Percentiles rank a stretch among this genome's conserved stretches.
Evolutionary conservation across 1,140 invertebrate genomes (phyloP).

Genomic region (Phthorimaea operculella): DNA sequence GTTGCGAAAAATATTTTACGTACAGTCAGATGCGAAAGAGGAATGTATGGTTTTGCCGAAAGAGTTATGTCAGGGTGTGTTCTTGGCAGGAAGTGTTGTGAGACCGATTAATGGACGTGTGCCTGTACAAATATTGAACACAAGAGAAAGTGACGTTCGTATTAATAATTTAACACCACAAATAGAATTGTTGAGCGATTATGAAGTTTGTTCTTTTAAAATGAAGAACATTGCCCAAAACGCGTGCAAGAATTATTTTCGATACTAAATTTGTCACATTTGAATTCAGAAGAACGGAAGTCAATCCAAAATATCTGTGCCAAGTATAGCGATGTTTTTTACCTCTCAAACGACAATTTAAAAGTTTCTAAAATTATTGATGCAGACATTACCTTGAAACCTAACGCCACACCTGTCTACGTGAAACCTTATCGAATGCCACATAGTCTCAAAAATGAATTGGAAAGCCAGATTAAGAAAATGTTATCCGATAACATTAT

Average conservation of each 20-base stretch:
- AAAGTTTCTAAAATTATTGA: background rate
- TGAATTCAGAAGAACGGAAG: background rate
- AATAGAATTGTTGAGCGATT: too few species aligned
- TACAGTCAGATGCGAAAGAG: too few species aligned
- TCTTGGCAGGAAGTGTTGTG: too few species aligned
- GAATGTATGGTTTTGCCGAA: too few species aligned
- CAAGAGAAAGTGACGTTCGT: too few species aligned
- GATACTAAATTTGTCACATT: background rate
- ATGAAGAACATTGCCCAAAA: too few species aligned
- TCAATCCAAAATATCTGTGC: background rate
- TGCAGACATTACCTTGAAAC: background rate
- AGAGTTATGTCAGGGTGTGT: too few species aligned
- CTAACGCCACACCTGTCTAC: background rate
- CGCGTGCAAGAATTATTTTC: constrained; percentile 1
- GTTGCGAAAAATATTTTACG: too few species aligned
- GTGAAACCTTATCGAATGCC: background rate
- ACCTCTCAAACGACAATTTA: background rate
- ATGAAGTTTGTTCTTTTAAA: too few species aligned
- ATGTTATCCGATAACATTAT: background rate
- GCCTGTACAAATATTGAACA: too few species aligned
- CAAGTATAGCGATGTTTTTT: background rate
- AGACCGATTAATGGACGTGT: too few species aligned
- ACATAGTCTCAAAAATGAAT: background rate
- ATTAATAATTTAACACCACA: too few species aligned
- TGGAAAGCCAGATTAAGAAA: background rate